These are phyloP conservation scores for Dascillus cervinus DNA, from an alignment of 2,888 invertebrate genomes.

Conservation along the genomic window DNA sequence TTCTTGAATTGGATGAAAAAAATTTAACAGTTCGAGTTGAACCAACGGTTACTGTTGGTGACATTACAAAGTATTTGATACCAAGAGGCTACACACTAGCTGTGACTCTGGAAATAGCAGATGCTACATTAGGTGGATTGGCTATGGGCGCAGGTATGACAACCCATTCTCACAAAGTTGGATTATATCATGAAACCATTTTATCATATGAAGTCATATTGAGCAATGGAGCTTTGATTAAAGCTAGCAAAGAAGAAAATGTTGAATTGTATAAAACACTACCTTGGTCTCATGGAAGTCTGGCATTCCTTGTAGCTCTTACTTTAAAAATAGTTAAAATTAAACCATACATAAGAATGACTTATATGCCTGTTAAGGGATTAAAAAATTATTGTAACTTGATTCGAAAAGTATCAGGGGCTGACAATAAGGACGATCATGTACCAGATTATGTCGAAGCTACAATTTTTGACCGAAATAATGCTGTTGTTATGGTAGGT, in stretches of 20 bases:
- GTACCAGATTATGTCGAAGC: slow-evolving; percentile 59
- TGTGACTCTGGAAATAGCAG: slow-evolving; percentile 60
- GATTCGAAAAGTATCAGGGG: slow-evolving; percentile 52
- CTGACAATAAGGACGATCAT: slow-evolving; percentile 32
- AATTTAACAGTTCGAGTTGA: slow-evolving; percentile 55
- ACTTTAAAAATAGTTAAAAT: slow-evolving; percentile 55
- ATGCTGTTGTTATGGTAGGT: slow-evolving; percentile 60
- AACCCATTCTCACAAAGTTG: slow-evolving; percentile 63
- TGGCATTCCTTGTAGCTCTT: slow-evolving; percentile 57
- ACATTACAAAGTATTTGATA: slow-evolving; percentile 55
- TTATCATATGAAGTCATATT: slow-evolving; percentile 58
- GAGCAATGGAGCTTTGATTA: slow-evolving; percentile 53
- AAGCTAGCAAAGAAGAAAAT: slow-evolving; percentile 48
- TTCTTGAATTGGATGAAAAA: slow-evolving; percentile 50
- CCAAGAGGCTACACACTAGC: slow-evolving; percentile 60
- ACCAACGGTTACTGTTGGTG: slow-evolving; percentile 60
- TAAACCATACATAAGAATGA: slow-evolving; percentile 58
- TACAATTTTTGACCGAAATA: slow-evolving; percentile 54
- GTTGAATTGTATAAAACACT: slow-evolving; percentile 52
- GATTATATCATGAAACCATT: slow-evolving; percentile 61
- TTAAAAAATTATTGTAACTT: slow-evolving; percentile 56
- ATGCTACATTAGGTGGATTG: slow-evolving; percentile 61
- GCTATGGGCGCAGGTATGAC: slow-evolving; percentile 69
- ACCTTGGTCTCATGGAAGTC: slow-evolving; percentile 61
- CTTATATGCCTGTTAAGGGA: slow-evolving; percentile 55